A percentile compares a stretch with the other conserved stretches of the same genome.
Conservation (phyloP, 1,140 invertebrate species). For the Himalopsyche phryganea region DNA sequence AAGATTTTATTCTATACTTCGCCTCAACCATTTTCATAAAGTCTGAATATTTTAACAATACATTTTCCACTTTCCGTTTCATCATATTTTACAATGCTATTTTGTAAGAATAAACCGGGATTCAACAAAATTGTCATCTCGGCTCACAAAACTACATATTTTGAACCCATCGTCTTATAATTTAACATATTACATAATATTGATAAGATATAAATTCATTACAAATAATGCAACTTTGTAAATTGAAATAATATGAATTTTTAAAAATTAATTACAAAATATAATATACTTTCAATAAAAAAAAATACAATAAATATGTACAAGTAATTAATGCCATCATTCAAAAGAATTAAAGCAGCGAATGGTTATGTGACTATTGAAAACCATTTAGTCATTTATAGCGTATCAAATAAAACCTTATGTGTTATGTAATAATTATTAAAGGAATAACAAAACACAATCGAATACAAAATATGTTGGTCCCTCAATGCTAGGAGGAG, state of each 20-base stretch:
- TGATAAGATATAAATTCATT: constrained; percentile 3
- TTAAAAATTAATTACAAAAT: constrained; percentile 10
- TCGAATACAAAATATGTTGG: neutral
- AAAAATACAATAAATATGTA: constrained; percentile 16
- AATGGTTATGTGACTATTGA: neutral
- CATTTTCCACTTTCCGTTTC: constrained; percentile 13
- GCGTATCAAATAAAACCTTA: neutral
- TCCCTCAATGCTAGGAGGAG: constrained; percentile 2
- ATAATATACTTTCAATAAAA: constrained; percentile 10
- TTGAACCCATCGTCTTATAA: constrained; percentile 20
- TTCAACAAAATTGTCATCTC: constrained; percentile 10
- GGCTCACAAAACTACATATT: neutral
- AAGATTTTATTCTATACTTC: constrained; percentile 23
- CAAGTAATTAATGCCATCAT: constrained; percentile 14
- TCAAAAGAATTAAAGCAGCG: constrained; percentile 8
- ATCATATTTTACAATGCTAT: constrained; percentile 15
- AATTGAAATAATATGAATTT: constrained; percentile 8
- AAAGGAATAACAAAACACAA: neutral
- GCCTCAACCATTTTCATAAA: constrained; percentile 24
- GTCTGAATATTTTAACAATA: constrained; percentile 20
- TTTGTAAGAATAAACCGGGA: constrained; percentile 13
- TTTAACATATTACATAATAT: constrained; percentile 10
- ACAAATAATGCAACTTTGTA: constrained; percentile 14
- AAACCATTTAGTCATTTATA: neutral
- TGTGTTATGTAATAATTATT: neutral